phyloP scores from a whole-genome alignment of 2,797 vertebrate genomes.

The Aldrovandia affinis region DNA sequence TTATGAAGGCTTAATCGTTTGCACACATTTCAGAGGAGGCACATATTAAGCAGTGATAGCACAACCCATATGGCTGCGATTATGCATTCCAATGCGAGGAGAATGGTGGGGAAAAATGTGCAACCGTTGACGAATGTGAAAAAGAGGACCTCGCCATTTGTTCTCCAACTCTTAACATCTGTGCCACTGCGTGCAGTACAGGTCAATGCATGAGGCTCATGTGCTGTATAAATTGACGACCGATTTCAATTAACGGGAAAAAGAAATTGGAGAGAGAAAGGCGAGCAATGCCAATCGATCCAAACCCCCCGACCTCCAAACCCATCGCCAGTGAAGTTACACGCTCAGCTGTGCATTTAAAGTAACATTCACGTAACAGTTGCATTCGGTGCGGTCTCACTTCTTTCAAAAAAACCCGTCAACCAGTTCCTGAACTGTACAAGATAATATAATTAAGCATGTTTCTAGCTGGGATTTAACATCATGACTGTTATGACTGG shows the following conservation, averaged over 20 bases:
- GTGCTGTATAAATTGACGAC: not conserved
- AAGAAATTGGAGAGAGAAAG: not conserved
- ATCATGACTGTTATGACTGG: not conserved
- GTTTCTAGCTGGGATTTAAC: not conserved
- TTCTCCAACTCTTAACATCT: not conserved
- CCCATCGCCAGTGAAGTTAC: not conserved
- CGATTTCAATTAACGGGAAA: not conserved
- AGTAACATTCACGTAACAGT: not conserved
- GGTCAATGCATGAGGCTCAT: not conserved
- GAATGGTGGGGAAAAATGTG: not conserved
- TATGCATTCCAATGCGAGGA: not conserved
- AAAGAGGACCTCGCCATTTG: not conserved
- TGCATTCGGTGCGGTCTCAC: not conserved
- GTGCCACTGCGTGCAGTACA: not conserved
- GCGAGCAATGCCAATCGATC: not conserved
- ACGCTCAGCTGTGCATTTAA: not conserved
- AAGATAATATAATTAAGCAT: not conserved
- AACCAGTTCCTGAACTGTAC: not conserved
- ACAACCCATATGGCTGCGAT: not conserved
- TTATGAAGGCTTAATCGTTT: too few relatives aligned
- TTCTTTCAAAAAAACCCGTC: not conserved
- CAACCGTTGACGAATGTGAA: not conserved
- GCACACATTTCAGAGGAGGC: not conserved
- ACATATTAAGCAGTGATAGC: too few relatives aligned
- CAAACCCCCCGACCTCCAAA: not conserved